Percentiles rank a stretch among this genome's conserved stretches.
Evolutionary conservation across 2,797 vertebrate species (phyloP).

Genomic region (Takifugu rubripes): DNA sequence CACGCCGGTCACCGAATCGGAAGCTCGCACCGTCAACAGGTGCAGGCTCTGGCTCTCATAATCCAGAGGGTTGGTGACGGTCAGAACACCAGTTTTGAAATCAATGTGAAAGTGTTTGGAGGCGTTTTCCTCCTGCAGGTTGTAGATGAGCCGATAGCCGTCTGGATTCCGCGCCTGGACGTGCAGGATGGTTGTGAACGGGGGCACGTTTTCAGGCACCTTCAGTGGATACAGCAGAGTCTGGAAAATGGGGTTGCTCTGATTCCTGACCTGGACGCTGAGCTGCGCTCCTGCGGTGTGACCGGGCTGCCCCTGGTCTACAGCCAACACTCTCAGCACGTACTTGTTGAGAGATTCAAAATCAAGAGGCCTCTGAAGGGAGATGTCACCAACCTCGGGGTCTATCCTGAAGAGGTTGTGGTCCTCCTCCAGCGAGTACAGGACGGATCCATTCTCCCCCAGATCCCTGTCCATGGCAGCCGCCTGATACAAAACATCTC

Average conservation of each 20-base stretch:
- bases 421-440: slow-evolving; percentile 85
- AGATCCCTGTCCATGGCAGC: slow-evolving; percentile 85
- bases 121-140: slow-evolving; percentile 85
- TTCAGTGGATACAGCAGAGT: slow-evolving; percentile 87
- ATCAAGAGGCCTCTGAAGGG: slow-evolving; percentile 88
- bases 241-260: slow-evolving; percentile 92
- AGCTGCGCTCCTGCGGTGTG: slow-evolving; percentile 78
- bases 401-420: slow-evolving; percentile 90
- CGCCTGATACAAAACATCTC: slow-evolving; percentile 91
- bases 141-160: slow-evolving; percentile 93
- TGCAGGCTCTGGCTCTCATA: slow-evolving; percentile 85
- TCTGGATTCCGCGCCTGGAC: slow-evolving; percentile 95
- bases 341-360: slow-evolving; percentile 91
- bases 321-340: slow-evolving; percentile 80
- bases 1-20: slow-evolving; percentile 88
- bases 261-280: slow-evolving; percentile 87
- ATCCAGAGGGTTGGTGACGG: slow-evolving; percentile 84
- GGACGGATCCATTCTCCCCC: slow-evolving; percentile 82
- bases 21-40: slow-evolving; percentile 84
- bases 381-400: slow-evolving; percentile 87
- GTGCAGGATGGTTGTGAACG: slow-evolving; percentile 89
- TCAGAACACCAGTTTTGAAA: slow-evolving; percentile 94
- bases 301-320: slow-evolving; percentile 82
- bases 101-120: slow-evolving; percentile 86
- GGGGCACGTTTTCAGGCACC: slow-evolving; percentile 89